Base-by-base conservation (phyloP, 2,797 vertebrate genomes). In the Acipenser oxyrinchus region DNA sequence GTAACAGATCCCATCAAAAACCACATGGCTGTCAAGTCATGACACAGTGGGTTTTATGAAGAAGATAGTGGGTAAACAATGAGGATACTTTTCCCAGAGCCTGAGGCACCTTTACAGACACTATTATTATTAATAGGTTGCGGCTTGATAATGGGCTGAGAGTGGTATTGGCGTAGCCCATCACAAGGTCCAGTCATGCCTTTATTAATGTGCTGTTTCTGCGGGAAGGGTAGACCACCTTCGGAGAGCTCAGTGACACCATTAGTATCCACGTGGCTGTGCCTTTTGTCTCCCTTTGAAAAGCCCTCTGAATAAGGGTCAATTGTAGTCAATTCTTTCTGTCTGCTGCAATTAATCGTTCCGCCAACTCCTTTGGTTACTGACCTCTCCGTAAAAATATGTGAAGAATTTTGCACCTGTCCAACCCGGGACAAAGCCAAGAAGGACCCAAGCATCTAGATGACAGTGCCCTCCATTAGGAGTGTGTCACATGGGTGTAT, bases 311-410 rank as follows among this genome's bases (percentile, higher is more conserved):
- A 91, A 91, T 91, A 84, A 83, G 78, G 87, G 87, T 88, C 86
- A 89, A 86, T 84, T 84, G 84, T 88, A 90, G 87, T 85, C 88
- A 88, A 87, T 89, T 88, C 81, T 80, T 78, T 86, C 83, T 85
- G 82, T 87, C 81, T 79, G 78, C 81, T 76, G 86, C 86, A 89
- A 83, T 84, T 83, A 87, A 86, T 82, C 82, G 80, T 78, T 83
- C 79, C 82, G 81, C 84, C 81, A 71, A 49, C 65, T 65, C 52
- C 79, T 83, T 71, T 84, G 81, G 84, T 87, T 85, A 90, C 85
- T 82, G 76, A 81, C 86, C 84, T 85, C 77, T 72, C 71, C 71
- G 79, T 76, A 66, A 71, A 89, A 90, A 81, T 79, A 88, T 72
- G 78, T 70, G 77, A 81, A 78, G 85, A 83, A 79, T 84, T 82